Conservation (phyloP, 2,113 vertebrate genomes). For the Calypte anna region DNA sequence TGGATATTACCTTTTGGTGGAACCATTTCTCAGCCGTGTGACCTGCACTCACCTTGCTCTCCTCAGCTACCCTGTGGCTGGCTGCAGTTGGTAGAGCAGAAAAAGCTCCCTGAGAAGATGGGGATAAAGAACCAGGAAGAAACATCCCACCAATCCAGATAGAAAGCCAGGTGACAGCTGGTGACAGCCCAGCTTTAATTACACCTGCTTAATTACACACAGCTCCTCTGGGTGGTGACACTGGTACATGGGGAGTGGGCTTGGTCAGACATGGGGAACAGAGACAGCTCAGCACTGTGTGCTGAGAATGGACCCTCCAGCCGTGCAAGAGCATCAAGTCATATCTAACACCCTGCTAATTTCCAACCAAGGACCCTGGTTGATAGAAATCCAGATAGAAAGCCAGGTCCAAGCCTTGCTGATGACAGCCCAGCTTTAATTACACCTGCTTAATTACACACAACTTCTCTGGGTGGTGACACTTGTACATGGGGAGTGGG, state of each 20-base stretch:
- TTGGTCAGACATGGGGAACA: fast-evolving
- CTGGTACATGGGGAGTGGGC: not conserved
- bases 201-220: not conserved
- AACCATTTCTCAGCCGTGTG: not conserved
- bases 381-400: not conserved
- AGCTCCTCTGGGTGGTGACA: not conserved
- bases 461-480: not conserved
- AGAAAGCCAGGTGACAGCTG: not conserved
- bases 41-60: not conserved
- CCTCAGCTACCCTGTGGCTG: not conserved
- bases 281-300: not conserved
- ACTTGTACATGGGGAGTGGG: not conserved
- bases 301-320: not conserved
- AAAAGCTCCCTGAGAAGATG: not conserved
- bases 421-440: not conserved
- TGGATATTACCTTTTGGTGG: no score
- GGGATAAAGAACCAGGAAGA: not conserved
- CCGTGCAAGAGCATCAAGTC: not conserved
- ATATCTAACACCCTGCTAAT: not conserved
- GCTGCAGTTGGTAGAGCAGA: not conserved
- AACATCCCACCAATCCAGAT: fast-evolving
- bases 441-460: not conserved
- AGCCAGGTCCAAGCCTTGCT: not conserved
- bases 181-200: not conserved
- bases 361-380: not conserved